phyloP scores from a whole-genome alignment of 2,888 invertebrate genomes.

The Sminthurinus aureus region DNA sequence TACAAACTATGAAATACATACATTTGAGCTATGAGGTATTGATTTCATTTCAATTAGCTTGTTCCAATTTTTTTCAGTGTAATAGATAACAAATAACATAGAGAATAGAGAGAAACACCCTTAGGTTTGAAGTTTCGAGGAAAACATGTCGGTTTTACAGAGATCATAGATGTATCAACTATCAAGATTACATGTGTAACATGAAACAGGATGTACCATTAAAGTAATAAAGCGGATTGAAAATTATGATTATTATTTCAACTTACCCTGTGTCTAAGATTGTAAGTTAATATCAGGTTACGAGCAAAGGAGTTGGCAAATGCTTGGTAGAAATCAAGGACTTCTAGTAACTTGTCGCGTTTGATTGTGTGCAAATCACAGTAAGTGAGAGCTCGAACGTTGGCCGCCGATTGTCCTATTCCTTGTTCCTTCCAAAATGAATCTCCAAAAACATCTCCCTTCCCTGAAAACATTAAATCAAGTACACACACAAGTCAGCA shows the following conservation, averaged over 20 bases:
- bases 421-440: slow-evolving; percentile 98
- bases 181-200: not conserved
- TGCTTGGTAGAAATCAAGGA: slow-evolving; percentile 98
- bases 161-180: too few species aligned
- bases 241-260: not conserved
- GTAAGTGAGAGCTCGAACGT: slow-evolving; percentile 98
- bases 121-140: too few species aligned
- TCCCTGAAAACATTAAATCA: slow-evolving; percentile 71
- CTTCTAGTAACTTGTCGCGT: slow-evolving; percentile 91
- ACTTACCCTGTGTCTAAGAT: slow-evolving; percentile 92
- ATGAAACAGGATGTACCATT: not conserved
- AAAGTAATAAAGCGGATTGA: not conserved
- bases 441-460: slow-evolving; percentile 99
- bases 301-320: slow-evolving; percentile 99
- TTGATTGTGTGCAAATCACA: slow-evolving; percentile 99
- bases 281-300: slow-evolving; percentile 97
- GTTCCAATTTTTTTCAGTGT: too few species aligned
- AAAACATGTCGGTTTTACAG: too few species aligned
- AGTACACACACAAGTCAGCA: not conserved
- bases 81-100: too few species aligned
- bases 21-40: too few species aligned
- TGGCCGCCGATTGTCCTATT: slow-evolving; percentile 97
- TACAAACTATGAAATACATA: too few species aligned
- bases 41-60: too few species aligned
- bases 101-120: too few species aligned